Evolutionary conservation across 2,797 vertebrate species (phyloP), one percentile per base, ranked within the genome.

Genomic region (Muscicapa striata): DNA sequence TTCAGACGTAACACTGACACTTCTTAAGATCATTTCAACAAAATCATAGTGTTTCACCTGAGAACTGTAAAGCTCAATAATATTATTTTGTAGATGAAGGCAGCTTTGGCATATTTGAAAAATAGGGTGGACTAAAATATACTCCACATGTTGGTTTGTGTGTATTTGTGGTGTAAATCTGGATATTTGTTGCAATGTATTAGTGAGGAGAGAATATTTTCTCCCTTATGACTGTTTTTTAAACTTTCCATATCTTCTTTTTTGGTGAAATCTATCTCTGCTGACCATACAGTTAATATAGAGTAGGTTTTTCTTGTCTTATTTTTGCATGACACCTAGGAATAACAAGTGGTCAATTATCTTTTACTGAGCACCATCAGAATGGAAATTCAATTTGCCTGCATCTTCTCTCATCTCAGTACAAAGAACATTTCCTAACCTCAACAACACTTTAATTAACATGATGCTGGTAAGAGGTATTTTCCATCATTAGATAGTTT

Each of bases 261-360:
- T 92, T 70, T 68, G 3, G 38, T 81, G 58, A 87, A 84, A 66
- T 69, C 19, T 48, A 7, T 84, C 57, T 87, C 32, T 75, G 17
- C 26, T 15, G 10, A 68, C 68, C 89, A 21, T 55, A 14, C 51
- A 41, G 14, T 84, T 51, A 48, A 58, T 84, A 77, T 19, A 66
- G 36, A 72, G 24, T 62, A 61, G 19, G 11, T n/a, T 73, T 87
- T 81, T 68, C 20, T 80, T 78, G 22, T 73, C 22, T 13, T 66
- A 16, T 84, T 89, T 72, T 68, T 84, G 62, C 7, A 46, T 41
- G 73, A 77, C 62, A 88, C 30, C 43, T 62, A 46, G 40, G 64
- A 91, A 90, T 91, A 93, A 85, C 49, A 94, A 94, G 76, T 69
- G n/a, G 73, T 46, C 68, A 76, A 93, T 94, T 96, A 77, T 75